Percentiles rank a stretch among this genome's conserved stretches.
These are phyloP conservation scores for Epizoanthus scotinus DNA, from an alignment of 92 coral and sea anemone species.

Conservation along the genomic window DNA sequence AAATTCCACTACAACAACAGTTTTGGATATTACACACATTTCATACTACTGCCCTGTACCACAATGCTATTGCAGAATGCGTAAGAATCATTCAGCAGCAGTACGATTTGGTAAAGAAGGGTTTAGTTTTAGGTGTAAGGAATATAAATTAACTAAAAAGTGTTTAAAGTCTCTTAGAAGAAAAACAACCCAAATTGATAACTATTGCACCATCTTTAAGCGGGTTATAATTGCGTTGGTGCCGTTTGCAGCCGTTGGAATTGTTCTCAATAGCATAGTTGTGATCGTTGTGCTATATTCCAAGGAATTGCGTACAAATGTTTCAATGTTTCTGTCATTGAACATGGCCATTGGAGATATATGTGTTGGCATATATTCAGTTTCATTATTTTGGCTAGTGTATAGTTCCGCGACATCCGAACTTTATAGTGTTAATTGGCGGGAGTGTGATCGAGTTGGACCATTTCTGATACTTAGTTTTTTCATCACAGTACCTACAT, in stretches of 20 bases:
- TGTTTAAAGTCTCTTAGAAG: not conserved
- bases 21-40: too few species aligned
- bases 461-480: not conserved
- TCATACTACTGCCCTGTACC: not conserved
- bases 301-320: not conserved
- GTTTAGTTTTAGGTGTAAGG: not conserved
- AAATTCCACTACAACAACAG: not conserved
- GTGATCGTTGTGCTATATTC: not conserved
- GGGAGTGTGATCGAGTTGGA: not conserved
- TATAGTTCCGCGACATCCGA: not conserved
- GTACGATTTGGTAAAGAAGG: not conserved
- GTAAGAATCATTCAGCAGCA: not conserved
- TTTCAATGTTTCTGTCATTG: not conserved
- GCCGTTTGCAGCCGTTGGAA: not conserved
- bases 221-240: not conserved
- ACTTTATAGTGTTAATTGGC: not conserved
- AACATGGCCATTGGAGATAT: slow-evolving; percentile 21
- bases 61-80: not conserved
- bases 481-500: not conserved
- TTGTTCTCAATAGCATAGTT: not conserved
- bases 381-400: not conserved
- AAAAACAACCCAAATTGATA: not conserved
- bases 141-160: not conserved
- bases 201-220: not conserved
- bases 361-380: not conserved